Evolutionary conservation across 2,797 vertebrate genomes (phyloP), one percentile per base, ranked within the genome.

Genomic region (Sebastes diploproa): DNA sequence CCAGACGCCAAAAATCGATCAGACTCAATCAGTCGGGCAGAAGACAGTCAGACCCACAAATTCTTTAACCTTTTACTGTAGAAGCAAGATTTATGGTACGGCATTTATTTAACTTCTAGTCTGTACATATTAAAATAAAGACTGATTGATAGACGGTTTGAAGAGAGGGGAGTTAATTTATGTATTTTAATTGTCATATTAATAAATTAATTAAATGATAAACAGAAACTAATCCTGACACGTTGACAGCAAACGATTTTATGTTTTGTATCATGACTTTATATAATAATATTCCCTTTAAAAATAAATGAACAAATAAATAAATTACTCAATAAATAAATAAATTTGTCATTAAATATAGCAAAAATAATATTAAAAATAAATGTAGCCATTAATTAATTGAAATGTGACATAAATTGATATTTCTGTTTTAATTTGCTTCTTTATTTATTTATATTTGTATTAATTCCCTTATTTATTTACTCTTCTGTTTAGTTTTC

Each of bases 1-100:
- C 32, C 78, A 85, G 78, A 81, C 72, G 6, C 46, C 65, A 38
- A 65, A 59, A 11, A 86, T 90, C 72, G 65, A 91, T 90, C 38
- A 27, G 38, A 79, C 66, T 84, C 77, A 84, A 78, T 88, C 76
- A 42, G 38, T 42, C 13, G 38, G 13, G 38, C 13, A 84, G 29
- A 54, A 3, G 58, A 72, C 20, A 1, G 6, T 59, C 76, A 14
- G 27, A 54, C 27, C 14, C 80, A 42, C 55, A 64, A 29, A 54
- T 23, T 13, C 52, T 69, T 30, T 25, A 27, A 36, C 13, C 61
- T 63, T 42, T 54, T 1, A 32, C 20, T 38, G n/a, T 13, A 11
- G 8, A 69, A 18, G 32, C 18, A 62, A 7, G 16, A n/a, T 18
- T 23, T 20, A 72, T 12, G 2, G 12, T 34, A 2, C 22, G 6